A percentile compares a stretch with the other conserved stretches of the same genome.
phyloP scores from a whole-genome alignment of 2,888 invertebrate genomes.

The Agonopterix alstromeriana region DNA sequence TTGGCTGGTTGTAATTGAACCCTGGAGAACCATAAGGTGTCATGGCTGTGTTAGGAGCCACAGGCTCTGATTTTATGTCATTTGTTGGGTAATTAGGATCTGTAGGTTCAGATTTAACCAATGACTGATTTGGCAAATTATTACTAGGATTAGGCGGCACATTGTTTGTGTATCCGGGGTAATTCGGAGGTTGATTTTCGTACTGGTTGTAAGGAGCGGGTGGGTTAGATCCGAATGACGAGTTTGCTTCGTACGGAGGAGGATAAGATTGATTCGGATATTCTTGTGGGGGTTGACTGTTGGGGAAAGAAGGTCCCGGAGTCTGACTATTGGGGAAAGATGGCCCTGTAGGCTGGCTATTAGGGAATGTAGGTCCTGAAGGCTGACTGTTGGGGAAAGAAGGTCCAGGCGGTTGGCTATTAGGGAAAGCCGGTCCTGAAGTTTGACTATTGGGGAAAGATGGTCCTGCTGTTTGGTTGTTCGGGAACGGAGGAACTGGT shows the following conservation, averaged over 20 bases:
- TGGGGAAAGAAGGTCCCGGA: constrained; percentile 8
- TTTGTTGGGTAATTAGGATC: constrained; percentile 22
- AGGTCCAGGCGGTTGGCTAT: background rate
- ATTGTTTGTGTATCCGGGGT: constrained; percentile 45
- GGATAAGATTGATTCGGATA: constrained; percentile 12
- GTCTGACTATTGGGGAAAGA: constrained; percentile 12
- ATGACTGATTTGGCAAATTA: constrained; percentile 17
- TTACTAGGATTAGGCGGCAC: constrained; percentile 30
- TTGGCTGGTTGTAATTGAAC: constrained; percentile 44
- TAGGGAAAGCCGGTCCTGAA: background rate
- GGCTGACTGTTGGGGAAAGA: constrained; percentile 12
- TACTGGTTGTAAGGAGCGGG: constrained; percentile 49
- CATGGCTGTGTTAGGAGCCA: constrained; percentile 26
- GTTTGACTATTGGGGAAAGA: constrained; percentile 12
- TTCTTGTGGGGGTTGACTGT: constrained; percentile 8
- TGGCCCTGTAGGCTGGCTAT: constrained; percentile 7
- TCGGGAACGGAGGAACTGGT: background rate
- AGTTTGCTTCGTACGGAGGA: constrained; percentile 40
- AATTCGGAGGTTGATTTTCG: constrained; percentile 41
- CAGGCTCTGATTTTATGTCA: constrained; percentile 40
- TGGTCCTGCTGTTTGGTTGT: background rate
- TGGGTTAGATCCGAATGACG: constrained; percentile 24
- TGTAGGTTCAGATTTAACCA: constrained; percentile 31
- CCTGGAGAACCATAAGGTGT: constrained; percentile 34
- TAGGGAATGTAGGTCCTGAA: constrained; percentile 8